Evolutionary conservation across 1,140 invertebrate species (phyloP).

Genomic region (Trigoniulus corallinus): DNA sequence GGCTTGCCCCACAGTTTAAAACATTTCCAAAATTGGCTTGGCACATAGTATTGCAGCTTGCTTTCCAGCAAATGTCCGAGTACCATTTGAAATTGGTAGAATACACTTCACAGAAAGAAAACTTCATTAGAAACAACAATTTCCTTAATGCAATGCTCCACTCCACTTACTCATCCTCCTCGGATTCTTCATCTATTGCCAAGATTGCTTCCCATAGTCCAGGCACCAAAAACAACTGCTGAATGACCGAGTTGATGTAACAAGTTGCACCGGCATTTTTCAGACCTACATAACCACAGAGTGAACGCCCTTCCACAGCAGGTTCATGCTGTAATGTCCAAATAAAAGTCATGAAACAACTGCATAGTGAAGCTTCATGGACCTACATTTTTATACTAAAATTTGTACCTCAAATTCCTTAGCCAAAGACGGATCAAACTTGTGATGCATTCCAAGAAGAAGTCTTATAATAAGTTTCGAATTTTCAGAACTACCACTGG

Average conservation of each 20-base stretch:
- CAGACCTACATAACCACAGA: slow-evolving; percentile 37
- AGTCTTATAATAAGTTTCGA: slow-evolving; percentile 23
- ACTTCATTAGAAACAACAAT: not conserved
- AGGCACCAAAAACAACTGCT: slow-evolving; percentile 38
- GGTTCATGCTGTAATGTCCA: slow-evolving; percentile 28
- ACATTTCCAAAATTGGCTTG: slow-evolving; percentile 40
- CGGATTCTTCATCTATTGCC: slow-evolving; percentile 27
- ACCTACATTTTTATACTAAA: not conserved
- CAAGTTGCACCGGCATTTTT: slow-evolving; percentile 45
- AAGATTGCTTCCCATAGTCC: slow-evolving; percentile 32
- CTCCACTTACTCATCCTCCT: slow-evolving; percentile 25
- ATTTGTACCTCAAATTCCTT: slow-evolving; percentile 33
- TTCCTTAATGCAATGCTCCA: too few relatives aligned
- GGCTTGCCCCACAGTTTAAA: slow-evolving; percentile 38
- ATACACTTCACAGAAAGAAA: slow-evolving; percentile 17
- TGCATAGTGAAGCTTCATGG: not conserved
- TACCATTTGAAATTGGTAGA: slow-evolving; percentile 37
- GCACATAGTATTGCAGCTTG: slow-evolving; percentile 38
- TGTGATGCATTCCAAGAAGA: slow-evolving; percentile 33
- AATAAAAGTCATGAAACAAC: slow-evolving; percentile 5
- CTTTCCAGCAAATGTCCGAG: slow-evolving; percentile 38
- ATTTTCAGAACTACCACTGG: slow-evolving; percentile 23
- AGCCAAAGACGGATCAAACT: slow-evolving; percentile 26
- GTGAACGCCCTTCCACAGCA: slow-evolving; percentile 30
- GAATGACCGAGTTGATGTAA: slow-evolving; percentile 44